These are phyloP conservation scores for Chloroceryle aenea DNA, from an alignment of 2,113 vertebrate species.

Conservation along the genomic window DNA sequence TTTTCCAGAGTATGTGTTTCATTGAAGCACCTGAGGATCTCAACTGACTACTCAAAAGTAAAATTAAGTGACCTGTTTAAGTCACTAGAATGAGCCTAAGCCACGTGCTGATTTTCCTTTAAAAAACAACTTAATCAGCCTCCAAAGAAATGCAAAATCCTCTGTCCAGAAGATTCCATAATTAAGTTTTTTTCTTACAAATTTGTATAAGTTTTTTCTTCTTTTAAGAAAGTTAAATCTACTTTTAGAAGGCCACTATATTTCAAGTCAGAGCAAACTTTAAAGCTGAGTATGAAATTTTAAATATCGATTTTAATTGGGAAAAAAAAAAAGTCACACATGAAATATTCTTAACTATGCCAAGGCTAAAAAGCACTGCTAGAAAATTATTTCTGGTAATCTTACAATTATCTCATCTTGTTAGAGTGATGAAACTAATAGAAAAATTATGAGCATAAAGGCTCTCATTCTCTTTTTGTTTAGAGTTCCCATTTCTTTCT, in stretches of 20 bases:
- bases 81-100: not conserved
- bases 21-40: not conserved
- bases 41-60: not conserved
- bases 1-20: not conserved
- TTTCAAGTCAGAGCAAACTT: not conserved
- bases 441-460: not conserved
- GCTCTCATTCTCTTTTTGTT: not conserved
- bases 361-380: not conserved
- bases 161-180: not conserved
- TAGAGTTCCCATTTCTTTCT: not conserved
- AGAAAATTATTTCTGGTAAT: constrained; percentile 1
- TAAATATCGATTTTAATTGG: not conserved
- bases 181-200: not conserved
- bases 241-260: not conserved
- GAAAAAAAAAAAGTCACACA: not conserved
- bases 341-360: constrained; percentile 3
- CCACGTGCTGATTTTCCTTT: not conserved
- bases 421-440: not conserved
- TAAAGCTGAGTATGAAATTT: constrained; percentile 15
- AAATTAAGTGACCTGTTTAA: not conserved
- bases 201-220: not conserved
- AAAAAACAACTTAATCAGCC: not conserved
- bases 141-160: not conserved
- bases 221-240: not conserved
- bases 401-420: not conserved